Evolutionary conservation across 2,888 invertebrate species (phyloP).

Genomic region (Drosophila atripex): DNA sequence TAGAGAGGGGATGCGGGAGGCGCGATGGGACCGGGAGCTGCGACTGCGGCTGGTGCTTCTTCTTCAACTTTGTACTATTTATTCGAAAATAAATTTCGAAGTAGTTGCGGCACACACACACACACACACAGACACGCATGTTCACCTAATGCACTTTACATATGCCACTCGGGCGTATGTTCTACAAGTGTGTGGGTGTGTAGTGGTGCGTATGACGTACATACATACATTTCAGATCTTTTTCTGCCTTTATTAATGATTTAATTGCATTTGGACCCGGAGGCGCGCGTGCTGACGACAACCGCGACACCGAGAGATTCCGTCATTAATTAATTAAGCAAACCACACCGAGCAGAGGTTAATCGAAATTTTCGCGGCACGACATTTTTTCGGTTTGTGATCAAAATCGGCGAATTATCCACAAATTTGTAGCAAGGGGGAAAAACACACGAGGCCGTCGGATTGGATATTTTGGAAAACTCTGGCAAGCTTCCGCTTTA

Average conservation of each 20-base stretch:
- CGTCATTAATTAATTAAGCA: slow-evolving; percentile 74
- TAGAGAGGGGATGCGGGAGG: slow-evolving; percentile 11
- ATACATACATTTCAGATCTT: slow-evolving; percentile 53
- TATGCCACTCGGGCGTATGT: slow-evolving; percentile 20
- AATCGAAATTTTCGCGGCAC: slow-evolving; percentile 62
- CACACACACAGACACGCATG: slow-evolving; percentile 43
- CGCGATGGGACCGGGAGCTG: slow-evolving; percentile 30
- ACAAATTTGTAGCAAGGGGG: slow-evolving; percentile 7
- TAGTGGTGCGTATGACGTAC: slow-evolving; percentile 20
- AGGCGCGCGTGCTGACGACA: slow-evolving; percentile 72
- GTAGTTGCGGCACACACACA: slow-evolving; percentile 62
- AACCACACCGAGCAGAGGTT: slow-evolving; percentile 59
- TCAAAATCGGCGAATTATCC: slow-evolving; percentile 20
- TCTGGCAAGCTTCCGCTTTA: slow-evolving; percentile 48
- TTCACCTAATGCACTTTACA: slow-evolving; percentile 64
- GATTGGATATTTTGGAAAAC: slow-evolving; percentile 44
- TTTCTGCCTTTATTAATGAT: slow-evolving; percentile 76
- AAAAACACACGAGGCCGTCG: slow-evolving; percentile 43
- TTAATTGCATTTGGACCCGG: slow-evolving; percentile 73
- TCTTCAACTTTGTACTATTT: slow-evolving; percentile 78
- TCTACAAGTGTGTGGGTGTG: slow-evolving; percentile 10
- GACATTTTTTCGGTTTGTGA: slow-evolving; percentile 45
- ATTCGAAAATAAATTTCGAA: slow-evolving; percentile 79
- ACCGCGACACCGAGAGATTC: slow-evolving; percentile 62
- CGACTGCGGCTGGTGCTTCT: slow-evolving; percentile 51